Evolutionary conservation across 2,113 vertebrate species (phyloP), one percentile per base, ranked within the genome.

Genomic region (zebrafish (Danio rerio)): DNA sequence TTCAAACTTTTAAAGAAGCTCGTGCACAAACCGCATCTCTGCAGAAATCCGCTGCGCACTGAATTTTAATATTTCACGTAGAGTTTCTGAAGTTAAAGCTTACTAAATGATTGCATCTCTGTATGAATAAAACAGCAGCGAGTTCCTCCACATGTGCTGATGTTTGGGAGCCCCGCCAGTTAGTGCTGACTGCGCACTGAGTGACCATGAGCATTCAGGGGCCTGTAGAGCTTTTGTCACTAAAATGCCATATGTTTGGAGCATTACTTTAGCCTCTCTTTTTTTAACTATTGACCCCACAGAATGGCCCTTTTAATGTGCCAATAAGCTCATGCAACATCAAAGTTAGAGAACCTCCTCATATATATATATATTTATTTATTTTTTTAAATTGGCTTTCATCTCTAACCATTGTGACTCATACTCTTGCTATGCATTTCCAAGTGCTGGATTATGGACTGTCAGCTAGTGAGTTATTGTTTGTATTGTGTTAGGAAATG

Each of bases 161-260:
- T 82, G 43, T 68, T 58, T 69, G 63, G 81, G 72, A 77, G 6
- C 52, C 52, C 16, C 43, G 81, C 81, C 81, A 77, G 81, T 68
- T 77, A 82, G 53, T 82, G 81, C 72, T 82, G 81, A 78, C 10
- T 61, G 53, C 42, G 47, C 70, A n/a, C 9, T 62, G 71, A 83
- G 13, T 78, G 86, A 78, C 84, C 79, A 83, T 87, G 83, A 87
- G 81, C 83, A 56, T 18, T 87, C 6, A 45, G 11, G 18, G 75
- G 18, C 68, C 6, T 59, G 16, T 5, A 58, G 21, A 40, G 20
- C 21, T 68, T 55, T 55, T 10, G 12, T 40, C 10, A 31, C 7
- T 65, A 1, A 21, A 61, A 11, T 40, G 31, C 20, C n/a, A 7
- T 59, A 16, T 10, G 53, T 52, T 52, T 40, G 1, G 21, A 15